Percentiles rank a stretch among this genome's conserved stretches.
phyloP scores from a whole-genome alignment of 1,140 invertebrate genomes.

The Portunus trituberculatus region DNA sequence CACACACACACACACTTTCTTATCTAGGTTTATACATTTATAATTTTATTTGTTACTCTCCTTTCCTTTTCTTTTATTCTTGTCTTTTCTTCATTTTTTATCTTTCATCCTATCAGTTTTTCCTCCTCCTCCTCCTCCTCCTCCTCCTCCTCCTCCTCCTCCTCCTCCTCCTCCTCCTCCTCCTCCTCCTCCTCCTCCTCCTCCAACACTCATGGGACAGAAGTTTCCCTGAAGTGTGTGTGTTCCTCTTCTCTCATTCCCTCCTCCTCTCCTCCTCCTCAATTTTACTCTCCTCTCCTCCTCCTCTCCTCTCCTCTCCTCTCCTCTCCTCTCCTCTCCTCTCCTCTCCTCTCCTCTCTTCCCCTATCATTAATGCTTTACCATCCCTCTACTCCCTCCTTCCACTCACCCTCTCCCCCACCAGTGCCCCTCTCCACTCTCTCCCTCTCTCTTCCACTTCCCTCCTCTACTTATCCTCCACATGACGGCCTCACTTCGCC shows the following conservation, averaged over 20 bases:
- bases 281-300: neutral
- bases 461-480: neutral
- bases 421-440: neutral
- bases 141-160: neutral
- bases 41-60: neutral
- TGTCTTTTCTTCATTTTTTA: neutral
- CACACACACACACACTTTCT: constrained; percentile 38
- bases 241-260: neutral
- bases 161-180: too few species aligned
- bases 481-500: neutral
- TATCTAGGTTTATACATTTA: neutral
- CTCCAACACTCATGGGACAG: neutral
- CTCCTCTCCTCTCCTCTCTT: neutral
- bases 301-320: neutral
- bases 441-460: neutral
- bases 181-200: neutral
- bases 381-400: neutral
- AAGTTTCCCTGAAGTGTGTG: too few species aligned
- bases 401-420: neutral
- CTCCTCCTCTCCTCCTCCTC: neutral
- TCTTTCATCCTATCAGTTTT: neutral
- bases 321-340: neutral
- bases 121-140: neutral
- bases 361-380: neutral
- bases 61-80: neutral